Conservation (phyloP, 2,113 vertebrate species). For the Columba livia region DNA sequence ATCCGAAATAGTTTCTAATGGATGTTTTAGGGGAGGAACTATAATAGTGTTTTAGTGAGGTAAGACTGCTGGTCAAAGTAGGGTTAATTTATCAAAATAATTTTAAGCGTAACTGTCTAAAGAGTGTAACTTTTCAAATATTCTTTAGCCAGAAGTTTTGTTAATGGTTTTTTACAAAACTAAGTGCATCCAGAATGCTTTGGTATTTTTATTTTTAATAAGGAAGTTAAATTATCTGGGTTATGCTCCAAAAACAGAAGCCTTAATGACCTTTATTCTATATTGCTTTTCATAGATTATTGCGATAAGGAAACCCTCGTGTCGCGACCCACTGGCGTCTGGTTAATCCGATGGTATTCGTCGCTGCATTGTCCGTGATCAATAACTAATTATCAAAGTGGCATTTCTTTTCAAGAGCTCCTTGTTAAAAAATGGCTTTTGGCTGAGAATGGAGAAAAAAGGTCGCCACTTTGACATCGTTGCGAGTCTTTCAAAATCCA, state of each 20-base stretch:
- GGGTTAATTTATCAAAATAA: conserved; percentile 75
- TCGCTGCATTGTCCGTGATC: conserved; percentile 89
- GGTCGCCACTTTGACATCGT: conserved; percentile 86
- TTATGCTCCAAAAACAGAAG: conserved; percentile 74
- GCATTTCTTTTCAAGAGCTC: conserved; percentile 86
- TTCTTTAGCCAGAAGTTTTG: neutral
- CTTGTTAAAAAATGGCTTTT: conserved; percentile 91
- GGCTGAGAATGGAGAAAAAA: conserved; percentile 75
- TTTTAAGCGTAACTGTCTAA: conserved; percentile 33
- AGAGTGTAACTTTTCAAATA: neutral
- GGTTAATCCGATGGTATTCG: conserved; percentile 86
- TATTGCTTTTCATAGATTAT: conserved; percentile 66
- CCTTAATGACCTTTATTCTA: conserved; percentile 79
- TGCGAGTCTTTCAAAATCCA: conserved; percentile 86
- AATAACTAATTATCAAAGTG: conserved; percentile 99
- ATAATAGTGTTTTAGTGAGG: conserved; percentile 69
- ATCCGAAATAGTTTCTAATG: conserved; percentile 75
- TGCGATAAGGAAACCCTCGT: conserved; percentile 85
- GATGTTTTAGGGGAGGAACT: conserved; percentile 56
- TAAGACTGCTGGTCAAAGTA: conserved; percentile 64
- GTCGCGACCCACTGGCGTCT: conserved; percentile 87
- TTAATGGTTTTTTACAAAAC: neutral
- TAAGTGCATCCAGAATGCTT: neutral
- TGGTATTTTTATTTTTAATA: conserved; percentile 55
- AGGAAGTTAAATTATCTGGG: conserved; percentile 71